Evolutionary conservation across 2,888 invertebrate species (phyloP), one percentile per base, ranked within the genome.

Genomic region (Sipha maydis): DNA sequence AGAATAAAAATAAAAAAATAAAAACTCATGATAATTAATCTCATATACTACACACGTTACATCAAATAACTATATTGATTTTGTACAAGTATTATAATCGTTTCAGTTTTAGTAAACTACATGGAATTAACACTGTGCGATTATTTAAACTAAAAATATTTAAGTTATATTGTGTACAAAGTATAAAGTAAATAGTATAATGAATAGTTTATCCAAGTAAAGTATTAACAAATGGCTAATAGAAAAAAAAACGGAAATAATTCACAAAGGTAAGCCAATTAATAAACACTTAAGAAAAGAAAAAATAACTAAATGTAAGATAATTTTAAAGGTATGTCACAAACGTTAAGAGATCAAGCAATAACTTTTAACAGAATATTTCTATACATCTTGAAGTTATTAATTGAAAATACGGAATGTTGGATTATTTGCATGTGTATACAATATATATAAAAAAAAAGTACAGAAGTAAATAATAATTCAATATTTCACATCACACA

Each of bases 341-440:
- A 25, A 79, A n/a, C 73, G 34, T 17, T 17, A 28, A 85, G 76
- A 85, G 84, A 85, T 76, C 84, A 14, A 67, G 61, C 28, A 67
- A 21, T 77, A 0, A 41, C 21, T 28, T 28, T 61, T 38, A 9
- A 61, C 19, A 61, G 38, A 21, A 41, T 41, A 61, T 41, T 73
- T 54, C 14, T 71, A 31, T 83, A 71, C 31, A 19, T 17, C 19
- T 83, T 41, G 5, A 14, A n/a, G 54, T 34, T 34, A 25, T 38
- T 48, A 54, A 4, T 28, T 41, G 34, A 76, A 54, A 78, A 69
- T 31, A 54, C 67, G 77, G 85, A 85, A 85, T 85, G 69, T 78
- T 77, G 31, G 48, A 7, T 76, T 84, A 8, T n/a, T 76, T 77
- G 76, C 48, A 41, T 67, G 76, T 67, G 31, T 67, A 38, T 0